phyloP scores from a whole-genome alignment of 2,113 vertebrate genomes.

The Chinchilla lanigera region DNA sequence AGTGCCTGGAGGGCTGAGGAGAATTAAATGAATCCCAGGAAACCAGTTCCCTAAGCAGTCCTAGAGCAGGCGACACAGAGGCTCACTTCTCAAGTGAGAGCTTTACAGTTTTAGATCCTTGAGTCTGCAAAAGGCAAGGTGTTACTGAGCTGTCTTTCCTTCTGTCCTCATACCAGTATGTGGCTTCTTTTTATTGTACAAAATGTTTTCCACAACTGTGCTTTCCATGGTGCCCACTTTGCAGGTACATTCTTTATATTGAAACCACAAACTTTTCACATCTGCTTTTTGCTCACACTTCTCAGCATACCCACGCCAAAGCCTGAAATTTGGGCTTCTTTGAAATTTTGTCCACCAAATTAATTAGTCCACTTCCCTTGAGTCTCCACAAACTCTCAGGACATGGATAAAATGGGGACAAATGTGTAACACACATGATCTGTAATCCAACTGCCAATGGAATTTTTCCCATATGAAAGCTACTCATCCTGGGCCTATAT shows the following conservation, averaged over 20 bases:
- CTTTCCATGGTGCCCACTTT: not conserved
- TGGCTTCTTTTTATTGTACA: not conserved
- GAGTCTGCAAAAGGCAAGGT: not conserved
- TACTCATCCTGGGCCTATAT: not conserved
- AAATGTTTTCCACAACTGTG: not conserved
- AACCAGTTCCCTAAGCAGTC: not conserved
- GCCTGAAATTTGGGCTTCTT: not conserved
- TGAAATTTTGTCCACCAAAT: not conserved
- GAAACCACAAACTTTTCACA: not conserved
- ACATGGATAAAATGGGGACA: not conserved
- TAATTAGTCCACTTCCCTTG: not conserved
- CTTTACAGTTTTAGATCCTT: not conserved
- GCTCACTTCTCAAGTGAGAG: not conserved
- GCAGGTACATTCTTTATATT: not conserved
- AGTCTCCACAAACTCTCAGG: not conserved
- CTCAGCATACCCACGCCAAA: not conserved
- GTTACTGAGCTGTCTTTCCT: not conserved
- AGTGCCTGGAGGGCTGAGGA: not conserved
- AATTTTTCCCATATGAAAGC: not conserved
- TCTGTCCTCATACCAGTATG: not conserved
- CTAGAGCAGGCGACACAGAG: not conserved
- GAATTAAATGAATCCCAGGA: not conserved
- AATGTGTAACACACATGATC: not conserved
- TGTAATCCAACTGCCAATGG: not conserved
- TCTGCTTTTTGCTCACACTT: not conserved